Base-by-base conservation (phyloP, 2,113 vertebrate genomes). In the Mola mola region DNA sequence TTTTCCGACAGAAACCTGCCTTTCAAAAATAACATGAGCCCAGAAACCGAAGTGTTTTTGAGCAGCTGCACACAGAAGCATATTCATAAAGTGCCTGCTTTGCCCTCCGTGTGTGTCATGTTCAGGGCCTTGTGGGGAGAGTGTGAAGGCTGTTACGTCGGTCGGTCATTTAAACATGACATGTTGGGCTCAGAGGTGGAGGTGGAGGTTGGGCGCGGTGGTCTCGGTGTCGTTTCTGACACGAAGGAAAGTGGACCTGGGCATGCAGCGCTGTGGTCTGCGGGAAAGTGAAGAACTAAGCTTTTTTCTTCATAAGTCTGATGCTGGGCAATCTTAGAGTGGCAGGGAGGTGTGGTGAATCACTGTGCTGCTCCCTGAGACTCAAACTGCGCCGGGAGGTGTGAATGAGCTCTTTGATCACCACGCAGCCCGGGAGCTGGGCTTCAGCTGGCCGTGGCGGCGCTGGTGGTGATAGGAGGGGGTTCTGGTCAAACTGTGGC, bases 391-490 rank as follows among this genome's bases (percentile, higher is more conserved):
- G 24, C 56, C 8, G 58, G 55, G 61, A 55, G 48, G 49, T 37
- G 74, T 89, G 88, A 90, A 89, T 87, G 77, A 76, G 63, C 31
- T 71, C 83, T 88, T 89, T 89, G 82, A 89, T 71, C 63, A 38
- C 49, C 9, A 3, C 44, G 34, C 17, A 60, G 69, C 22, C 58
- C 36, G 52, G 34, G 60, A 50, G 50, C 3, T 1, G 17, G 38
- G 22, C 47, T 58, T 4, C 19, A 1, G 37, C 22, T 10, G 44
- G 24, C 15, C 1, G 22, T 42, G 71, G 46, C 13, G 41, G 43
- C 13, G 13, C 4, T 47, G 68, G 50, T 46, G 43, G 19, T 8
- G 53, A 8, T 8, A 8, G 29, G 13, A 11, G 13, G 42, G 31
- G 25, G 21, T n/a, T 53, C 17, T 22, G 36, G 38, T 59, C 66